These are phyloP conservation scores for Copidosoma floridanum DNA, from an alignment of 1,140 invertebrate genomes.

Conservation along the genomic window DNA sequence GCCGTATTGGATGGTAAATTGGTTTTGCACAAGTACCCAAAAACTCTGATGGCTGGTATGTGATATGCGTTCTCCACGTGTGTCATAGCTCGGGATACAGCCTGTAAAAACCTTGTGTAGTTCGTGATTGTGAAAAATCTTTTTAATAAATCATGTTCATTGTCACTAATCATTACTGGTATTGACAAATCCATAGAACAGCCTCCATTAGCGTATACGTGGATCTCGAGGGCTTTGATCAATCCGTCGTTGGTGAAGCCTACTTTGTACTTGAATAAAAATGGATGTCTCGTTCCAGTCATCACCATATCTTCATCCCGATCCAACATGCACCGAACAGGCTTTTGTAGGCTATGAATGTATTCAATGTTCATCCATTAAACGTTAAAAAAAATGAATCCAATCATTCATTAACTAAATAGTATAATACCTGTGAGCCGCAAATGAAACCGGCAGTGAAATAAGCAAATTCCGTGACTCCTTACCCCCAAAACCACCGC, in stretches of 20 bases:
- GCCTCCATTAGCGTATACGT: constrained; percentile 81
- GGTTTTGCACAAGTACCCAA: constrained; percentile 73
- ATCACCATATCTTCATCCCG: constrained; percentile 91
- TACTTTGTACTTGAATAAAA: constrained; percentile 81
- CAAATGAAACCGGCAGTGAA: constrained; percentile 66
- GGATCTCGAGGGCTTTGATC: constrained; percentile 67
- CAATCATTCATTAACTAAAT: constrained; percentile 24
- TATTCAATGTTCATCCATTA: too few relatives aligned
- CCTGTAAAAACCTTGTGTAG: constrained; percentile 53
- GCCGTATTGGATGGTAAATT: constrained; percentile 87
- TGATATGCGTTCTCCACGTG: constrained; percentile 78
- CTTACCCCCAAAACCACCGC: constrained; percentile 95
- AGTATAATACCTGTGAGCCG: constrained; percentile 61
- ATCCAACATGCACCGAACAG: constrained; percentile 84
- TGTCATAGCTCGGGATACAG: constrained; percentile 70
- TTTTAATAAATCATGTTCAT: background rate
- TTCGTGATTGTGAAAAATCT: too few relatives aligned
- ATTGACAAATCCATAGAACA: constrained; percentile 75
- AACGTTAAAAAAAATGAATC: too few relatives aligned
- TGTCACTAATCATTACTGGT: constrained; percentile 58
- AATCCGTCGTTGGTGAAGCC: constrained; percentile 73
- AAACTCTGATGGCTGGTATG: constrained; percentile 68
- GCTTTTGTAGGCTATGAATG: constrained; percentile 68
- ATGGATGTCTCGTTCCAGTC: constrained; percentile 84
- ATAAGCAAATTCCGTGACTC: constrained; percentile 70